A percentile compares a stretch with the other conserved stretches of the same genome.
phyloP scores from a whole-genome alignment of 2,797 vertebrate species.

The Sebastes itinus region DNA sequence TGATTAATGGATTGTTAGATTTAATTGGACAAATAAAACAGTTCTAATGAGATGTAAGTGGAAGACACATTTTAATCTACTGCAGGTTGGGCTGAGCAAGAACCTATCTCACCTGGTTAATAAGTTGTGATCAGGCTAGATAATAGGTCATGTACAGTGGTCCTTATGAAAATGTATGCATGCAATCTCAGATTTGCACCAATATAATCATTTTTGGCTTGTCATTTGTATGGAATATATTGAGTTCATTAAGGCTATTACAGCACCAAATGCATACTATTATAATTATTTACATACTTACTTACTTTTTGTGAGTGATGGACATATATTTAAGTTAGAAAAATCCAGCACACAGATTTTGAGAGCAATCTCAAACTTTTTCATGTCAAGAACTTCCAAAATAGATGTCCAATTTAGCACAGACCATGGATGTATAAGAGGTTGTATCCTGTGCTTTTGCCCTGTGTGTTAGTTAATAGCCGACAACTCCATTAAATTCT shows the following conservation, averaged over 20 bases:
- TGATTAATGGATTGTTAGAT: conserved; percentile 18
- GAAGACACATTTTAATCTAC: not conserved
- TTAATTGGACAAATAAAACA: conserved; percentile 9
- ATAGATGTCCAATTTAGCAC: no score
- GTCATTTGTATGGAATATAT: not conserved
- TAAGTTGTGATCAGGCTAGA: conserved; percentile 13
- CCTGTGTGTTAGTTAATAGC: no score
- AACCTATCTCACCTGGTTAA: not conserved
- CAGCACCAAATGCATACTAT: not conserved
- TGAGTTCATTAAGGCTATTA: not conserved
- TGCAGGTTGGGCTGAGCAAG: not conserved
- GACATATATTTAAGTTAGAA: no score
- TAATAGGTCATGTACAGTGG: no score
- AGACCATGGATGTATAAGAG: no score
- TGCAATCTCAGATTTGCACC: conserved; percentile 1
- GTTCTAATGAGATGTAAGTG: conserved; percentile 27
- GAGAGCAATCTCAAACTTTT: no score
- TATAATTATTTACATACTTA: no score
- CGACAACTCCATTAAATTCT: no score
- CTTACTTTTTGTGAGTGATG: no score
- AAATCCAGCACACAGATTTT: no score
- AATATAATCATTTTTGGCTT: not conserved
- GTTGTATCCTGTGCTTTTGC: no score
- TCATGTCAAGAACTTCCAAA: no score
- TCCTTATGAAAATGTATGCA: conserved; percentile 5